Evolutionary conservation across 1,140 invertebrate species (phyloP).

Genomic region (Danaus plexippus): DNA sequence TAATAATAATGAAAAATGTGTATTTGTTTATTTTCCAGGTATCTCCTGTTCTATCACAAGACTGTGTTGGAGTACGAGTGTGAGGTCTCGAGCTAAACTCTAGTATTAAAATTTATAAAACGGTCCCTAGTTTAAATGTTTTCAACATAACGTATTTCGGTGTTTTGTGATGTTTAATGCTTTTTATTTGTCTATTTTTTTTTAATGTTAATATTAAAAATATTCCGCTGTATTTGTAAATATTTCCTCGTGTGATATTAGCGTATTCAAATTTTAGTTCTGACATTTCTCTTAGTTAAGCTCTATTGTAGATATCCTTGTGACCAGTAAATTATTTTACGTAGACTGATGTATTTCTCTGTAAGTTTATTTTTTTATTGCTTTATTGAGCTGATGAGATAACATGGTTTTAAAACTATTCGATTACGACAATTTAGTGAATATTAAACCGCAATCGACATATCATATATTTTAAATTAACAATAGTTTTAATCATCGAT

Average conservation of each 20-base stretch:
- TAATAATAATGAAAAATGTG: too few species aligned
- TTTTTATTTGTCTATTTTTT: slow-evolving; percentile 3
- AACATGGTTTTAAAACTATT: too few species aligned
- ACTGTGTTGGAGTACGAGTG: slow-evolving; percentile 86
- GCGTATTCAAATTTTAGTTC: slow-evolving; percentile 32
- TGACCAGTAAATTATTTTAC: slow-evolving; percentile 1
- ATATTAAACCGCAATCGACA: too few species aligned
- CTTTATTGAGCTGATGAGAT: slow-evolving; percentile 3
- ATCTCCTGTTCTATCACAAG: slow-evolving; percentile 95
- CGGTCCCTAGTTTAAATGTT: neutral
- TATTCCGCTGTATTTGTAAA: neutral
- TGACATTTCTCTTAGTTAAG: slow-evolving; percentile 7
- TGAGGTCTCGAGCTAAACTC: slow-evolving; percentile 41
- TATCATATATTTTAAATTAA: too few species aligned
- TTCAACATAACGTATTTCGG: neutral
- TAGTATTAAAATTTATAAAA: slow-evolving; percentile 2
- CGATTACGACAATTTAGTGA: too few species aligned
- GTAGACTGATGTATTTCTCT: slow-evolving; percentile 53
- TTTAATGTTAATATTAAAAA: slow-evolving; percentile 1
- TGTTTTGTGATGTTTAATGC: slow-evolving; percentile 3
- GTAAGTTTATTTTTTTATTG: neutral
- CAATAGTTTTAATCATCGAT: too few species aligned
- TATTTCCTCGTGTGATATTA: slow-evolving; percentile 52
- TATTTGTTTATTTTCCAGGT: slow-evolving; percentile 74
- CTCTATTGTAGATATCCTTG: slow-evolving; percentile 10